A percentile compares a stretch with the other conserved stretches of the same genome.
phyloP scores from a whole-genome alignment of 1,140 invertebrate species.

The Papilio aristodemus region DNA sequence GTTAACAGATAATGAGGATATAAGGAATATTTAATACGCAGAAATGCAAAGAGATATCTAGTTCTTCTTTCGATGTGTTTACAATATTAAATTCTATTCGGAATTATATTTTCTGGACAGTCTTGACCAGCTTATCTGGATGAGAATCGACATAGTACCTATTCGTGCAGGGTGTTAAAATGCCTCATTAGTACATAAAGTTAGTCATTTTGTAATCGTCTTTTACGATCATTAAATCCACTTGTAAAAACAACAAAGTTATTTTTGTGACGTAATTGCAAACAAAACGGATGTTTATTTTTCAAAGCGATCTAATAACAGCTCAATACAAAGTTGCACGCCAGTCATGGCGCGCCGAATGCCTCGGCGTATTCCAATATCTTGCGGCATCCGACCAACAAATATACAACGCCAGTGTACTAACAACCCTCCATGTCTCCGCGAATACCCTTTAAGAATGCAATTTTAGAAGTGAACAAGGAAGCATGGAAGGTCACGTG shows the following conservation, averaged over 20 bases:
- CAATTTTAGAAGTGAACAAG: slow-evolving; percentile 12
- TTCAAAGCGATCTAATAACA: slow-evolving; percentile 13
- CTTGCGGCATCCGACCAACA: slow-evolving; percentile 5
- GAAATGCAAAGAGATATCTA: too few relatives aligned
- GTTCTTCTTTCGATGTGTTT: too few relatives aligned
- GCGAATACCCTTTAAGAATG: slow-evolving; percentile 8
- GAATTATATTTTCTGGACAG: too few relatives aligned
- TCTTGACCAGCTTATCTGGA: too few relatives aligned
- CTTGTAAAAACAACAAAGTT: not conserved
- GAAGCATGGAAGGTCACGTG: slow-evolving; percentile 9
- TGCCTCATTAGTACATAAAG: too few relatives aligned
- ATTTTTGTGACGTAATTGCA: slow-evolving; percentile 5
- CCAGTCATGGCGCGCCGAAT: slow-evolving; percentile 4
- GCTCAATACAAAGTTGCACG: slow-evolving; percentile 16
- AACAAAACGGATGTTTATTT: slow-evolving; percentile 18
- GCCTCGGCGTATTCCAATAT: slow-evolving; percentile 19
- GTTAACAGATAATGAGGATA: too few relatives aligned
- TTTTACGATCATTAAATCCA: not conserved
- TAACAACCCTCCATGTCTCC: slow-evolving; percentile 5
- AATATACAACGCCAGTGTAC: not conserved
- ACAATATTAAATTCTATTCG: too few relatives aligned
- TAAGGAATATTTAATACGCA: too few relatives aligned
- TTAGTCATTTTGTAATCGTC: too few relatives aligned
- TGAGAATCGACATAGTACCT: too few relatives aligned
- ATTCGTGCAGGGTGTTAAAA: too few relatives aligned